phyloP scores from a whole-genome alignment of 2,797 vertebrate genomes.

The Choloepus didactylus region DNA sequence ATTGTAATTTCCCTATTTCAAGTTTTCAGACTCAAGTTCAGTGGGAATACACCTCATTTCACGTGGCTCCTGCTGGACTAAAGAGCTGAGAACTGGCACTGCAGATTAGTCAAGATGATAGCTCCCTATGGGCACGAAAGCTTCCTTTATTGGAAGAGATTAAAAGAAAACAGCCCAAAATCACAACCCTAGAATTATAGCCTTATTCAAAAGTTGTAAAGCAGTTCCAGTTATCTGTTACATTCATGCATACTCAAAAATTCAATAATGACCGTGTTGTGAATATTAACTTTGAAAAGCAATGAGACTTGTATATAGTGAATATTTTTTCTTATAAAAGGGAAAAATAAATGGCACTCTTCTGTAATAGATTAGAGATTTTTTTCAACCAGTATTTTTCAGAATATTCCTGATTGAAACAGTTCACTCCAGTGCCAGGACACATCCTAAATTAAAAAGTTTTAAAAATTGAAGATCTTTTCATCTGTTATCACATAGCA shows the following conservation, averaged over 20 bases:
- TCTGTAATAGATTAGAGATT: neutral
- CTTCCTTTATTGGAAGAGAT: constrained; percentile 68
- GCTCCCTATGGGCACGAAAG: constrained; percentile 48
- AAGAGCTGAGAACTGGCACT: neutral
- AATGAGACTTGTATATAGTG: constrained; percentile 41
- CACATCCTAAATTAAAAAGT: neutral
- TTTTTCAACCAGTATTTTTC: constrained; percentile 25
- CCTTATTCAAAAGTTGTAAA: constrained; percentile 73
- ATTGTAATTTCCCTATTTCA: neutral
- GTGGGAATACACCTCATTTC: neutral
- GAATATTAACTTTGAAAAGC: constrained; percentile 63
- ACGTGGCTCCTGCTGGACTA: neutral
- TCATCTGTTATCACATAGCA: neutral
- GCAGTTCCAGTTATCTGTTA: constrained; percentile 49
- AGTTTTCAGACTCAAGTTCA: neutral
- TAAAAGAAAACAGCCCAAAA: constrained; percentile 75
- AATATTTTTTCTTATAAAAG: constrained; percentile 45
- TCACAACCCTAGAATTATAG: constrained; percentile 74
- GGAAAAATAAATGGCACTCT: neutral
- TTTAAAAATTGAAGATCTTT: constrained; percentile 17
- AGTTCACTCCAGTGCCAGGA: neutral
- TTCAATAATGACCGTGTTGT: constrained; percentile 53
- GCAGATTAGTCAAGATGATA: constrained; percentile 26
- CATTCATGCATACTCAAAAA: constrained; percentile 66
- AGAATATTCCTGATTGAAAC: constrained; percentile 55